A percentile compares a stretch with the other conserved stretches of the same genome.
Conservation (phyloP, 2,113 vertebrate genomes). For the Gracilinanus agilis region DNA sequence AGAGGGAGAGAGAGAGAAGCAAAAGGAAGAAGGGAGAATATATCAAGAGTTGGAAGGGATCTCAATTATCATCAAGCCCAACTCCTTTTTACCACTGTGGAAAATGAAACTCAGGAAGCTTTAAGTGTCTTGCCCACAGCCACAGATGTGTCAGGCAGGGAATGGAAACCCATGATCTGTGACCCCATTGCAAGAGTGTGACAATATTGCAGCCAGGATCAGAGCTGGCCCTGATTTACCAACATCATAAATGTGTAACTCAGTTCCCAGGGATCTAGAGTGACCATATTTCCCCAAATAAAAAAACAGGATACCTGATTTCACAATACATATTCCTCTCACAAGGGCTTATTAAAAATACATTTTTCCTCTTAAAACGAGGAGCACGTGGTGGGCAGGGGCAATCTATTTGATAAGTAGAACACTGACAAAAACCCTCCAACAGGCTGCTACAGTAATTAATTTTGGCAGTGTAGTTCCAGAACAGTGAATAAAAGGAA, state of each 20-base stretch:
- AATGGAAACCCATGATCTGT: not conserved
- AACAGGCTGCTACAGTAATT: not conserved
- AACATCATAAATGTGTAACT: not conserved
- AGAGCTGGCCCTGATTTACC: not conserved
- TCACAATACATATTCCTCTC: too few species aligned
- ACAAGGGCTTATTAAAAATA: not conserved
- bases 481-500: not conserved
- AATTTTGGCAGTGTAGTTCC: not conserved
- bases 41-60: not conserved
- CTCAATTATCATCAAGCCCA: not conserved
- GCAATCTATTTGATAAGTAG: not conserved
- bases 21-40: not conserved
- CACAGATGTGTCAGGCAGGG: not conserved
- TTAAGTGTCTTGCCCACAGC: not conserved
- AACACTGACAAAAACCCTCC: not conserved
- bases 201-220: not conserved
- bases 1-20: too few species aligned
- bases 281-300: not conserved
- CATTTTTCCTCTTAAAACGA: not conserved
- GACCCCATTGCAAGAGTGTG: not conserved
- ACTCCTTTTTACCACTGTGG: not conserved
- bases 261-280: not conserved
- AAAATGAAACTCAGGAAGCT: not conserved
- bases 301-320: not conserved
- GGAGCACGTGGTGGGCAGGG: not conserved